Percentiles rank a stretch among this genome's conserved stretches.
These are phyloP conservation scores for Cryptocheilus praepositus DNA, from an alignment of 2,888 invertebrate species.

Conservation along the genomic window DNA sequence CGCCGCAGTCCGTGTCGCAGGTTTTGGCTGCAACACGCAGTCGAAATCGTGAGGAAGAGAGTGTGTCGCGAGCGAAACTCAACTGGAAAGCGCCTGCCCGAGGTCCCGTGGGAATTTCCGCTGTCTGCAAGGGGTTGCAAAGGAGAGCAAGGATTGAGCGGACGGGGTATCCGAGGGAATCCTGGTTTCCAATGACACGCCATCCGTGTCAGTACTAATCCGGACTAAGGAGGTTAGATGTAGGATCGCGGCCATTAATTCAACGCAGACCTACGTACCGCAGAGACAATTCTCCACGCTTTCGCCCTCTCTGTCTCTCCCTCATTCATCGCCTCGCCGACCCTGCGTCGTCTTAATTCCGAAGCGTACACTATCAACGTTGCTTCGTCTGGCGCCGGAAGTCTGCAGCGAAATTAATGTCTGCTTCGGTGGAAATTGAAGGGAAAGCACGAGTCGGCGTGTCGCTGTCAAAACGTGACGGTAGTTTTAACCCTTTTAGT, in stretches of 20 bases:
- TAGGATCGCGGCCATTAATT: conserved; percentile 62
- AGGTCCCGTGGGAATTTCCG: conserved; percentile 30
- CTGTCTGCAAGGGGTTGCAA: conserved; percentile 36
- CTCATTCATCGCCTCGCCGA: conserved; percentile 21
- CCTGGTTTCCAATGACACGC: conserved; percentile 63
- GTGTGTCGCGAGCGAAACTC: not conserved
- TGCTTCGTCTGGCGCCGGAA: no score
- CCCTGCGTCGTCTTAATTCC: no score
- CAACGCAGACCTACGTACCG: conserved; percentile 31
- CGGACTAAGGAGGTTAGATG: conserved; percentile 62
- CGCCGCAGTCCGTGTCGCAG: no score
- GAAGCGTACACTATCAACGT: no score
- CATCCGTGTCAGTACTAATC: conserved; percentile 65
- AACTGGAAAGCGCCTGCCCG: not conserved
- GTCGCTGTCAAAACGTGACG: not conserved
- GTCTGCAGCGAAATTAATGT: no score
- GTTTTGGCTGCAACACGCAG: conserved; percentile 10
- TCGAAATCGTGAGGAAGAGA: conserved; percentile 3
- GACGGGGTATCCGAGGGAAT: conserved; percentile 33
- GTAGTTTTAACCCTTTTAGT: no score
- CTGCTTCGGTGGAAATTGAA: no score
- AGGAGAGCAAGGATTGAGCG: no score
- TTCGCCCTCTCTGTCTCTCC: conserved; percentile 23
- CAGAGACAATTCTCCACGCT: no score
- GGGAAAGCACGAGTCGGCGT: not conserved